Evolutionary conservation across 2,113 vertebrate species (phyloP), one percentile per base, ranked within the genome.

Genomic region (Hystrix brachyura): DNA sequence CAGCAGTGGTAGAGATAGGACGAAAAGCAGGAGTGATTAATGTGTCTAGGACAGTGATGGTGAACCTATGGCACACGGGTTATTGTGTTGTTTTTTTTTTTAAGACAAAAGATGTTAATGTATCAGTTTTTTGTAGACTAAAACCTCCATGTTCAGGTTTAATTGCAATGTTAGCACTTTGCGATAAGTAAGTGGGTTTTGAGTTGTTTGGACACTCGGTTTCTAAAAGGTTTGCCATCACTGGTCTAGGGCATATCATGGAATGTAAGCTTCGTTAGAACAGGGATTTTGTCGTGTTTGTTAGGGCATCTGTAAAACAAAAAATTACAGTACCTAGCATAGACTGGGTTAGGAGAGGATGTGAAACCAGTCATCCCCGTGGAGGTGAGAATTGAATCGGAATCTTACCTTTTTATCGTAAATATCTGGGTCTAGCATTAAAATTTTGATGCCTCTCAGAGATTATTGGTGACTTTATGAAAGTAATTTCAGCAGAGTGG

Each of bases 401-500:
- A 71, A 57, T 83, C 55, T 67, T 80, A 89, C 65, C 51, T 46
- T 90, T 92, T 86, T 43, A 60, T 69, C 74, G 13, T 86, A 76
- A 38, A n/a, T 86, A 25, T 78, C 55, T 88, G 27, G 67, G 55
- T 69, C 29, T 14, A 94, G 3, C 88, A 34, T 89, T 76, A 78
- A 95, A 18, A 60, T 86, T 91, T 93, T 84, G 32, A 64, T 95
- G 62, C 21, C 5, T 59, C 46, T 92, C 67, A 21, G 46, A 84
- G 60, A 87, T 84, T 90, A 71, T 69, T 90, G 38, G 14, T 94
- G n/a, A 93, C 43, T 67, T 95, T 34, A 59, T 64, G 65, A 92
- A 97, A 94, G 71, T 91, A 76, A 62, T 86, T 97, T 95, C 15
- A 86, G 72, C 57, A 38, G 6, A 86, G 19, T 55, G 32, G 51